phyloP scores from a whole-genome alignment of 2,888 invertebrate species.

The Drosophila mercatorum region DNA sequence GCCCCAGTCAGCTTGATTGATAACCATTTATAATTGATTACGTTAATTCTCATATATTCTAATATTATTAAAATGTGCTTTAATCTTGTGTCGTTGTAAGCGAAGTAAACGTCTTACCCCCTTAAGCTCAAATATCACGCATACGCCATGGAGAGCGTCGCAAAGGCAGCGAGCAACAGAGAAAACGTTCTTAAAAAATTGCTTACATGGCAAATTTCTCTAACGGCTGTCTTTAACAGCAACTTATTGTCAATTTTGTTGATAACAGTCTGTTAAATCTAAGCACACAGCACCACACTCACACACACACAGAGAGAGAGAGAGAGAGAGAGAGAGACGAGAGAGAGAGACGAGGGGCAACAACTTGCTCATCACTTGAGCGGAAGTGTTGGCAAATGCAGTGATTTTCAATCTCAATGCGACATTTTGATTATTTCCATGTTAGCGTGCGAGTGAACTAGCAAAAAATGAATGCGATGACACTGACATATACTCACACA shows the following conservation, averaged over 20 bases:
- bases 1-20: constrained; percentile 2
- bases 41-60: no score
- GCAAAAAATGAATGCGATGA: constrained; percentile 59
- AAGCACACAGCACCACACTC: constrained; percentile 14
- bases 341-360: constrained; percentile 39
- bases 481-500: constrained; percentile 43
- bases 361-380: constrained; percentile 79
- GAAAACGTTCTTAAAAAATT: constrained; percentile 58
- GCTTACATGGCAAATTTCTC: constrained; percentile 76
- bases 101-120: no score
- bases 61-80: no score
- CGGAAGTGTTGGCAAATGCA: constrained; percentile 81
- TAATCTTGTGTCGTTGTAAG: no score
- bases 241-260: constrained; percentile 79
- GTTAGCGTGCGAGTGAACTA: constrained; percentile 71
- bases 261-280: constrained; percentile 67
- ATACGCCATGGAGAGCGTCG: constrained; percentile 30
- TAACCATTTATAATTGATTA: not conserved
- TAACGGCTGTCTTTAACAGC: constrained; percentile 77
- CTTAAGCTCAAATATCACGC: constrained; percentile 37
- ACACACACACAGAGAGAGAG: constrained; percentile 22
- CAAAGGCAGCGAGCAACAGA: constrained; percentile 24
- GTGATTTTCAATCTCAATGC: constrained; percentile 80
- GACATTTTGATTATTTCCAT: constrained; percentile 80
- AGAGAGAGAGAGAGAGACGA: not conserved